Evolutionary conservation across 2,113 vertebrate genomes (phyloP), one percentile per base, ranked within the genome.

Genomic region (Erpornis zantholeuca): DNA sequence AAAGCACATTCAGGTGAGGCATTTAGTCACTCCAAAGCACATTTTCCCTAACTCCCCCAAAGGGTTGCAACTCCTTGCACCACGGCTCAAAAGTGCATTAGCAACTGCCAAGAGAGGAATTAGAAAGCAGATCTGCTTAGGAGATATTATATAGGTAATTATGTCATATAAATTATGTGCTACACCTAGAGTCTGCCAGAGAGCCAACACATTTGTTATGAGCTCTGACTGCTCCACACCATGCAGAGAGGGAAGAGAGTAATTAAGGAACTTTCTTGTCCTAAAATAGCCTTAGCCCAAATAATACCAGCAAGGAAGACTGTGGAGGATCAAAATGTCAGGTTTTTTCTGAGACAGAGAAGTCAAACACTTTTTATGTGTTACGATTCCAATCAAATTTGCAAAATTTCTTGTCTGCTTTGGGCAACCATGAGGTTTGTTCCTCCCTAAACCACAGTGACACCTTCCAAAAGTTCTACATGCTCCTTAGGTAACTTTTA

Each of bases 1-100:
- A n/a, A n/a, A n/a, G n/a, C n/a, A n/a, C n/a, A 22, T 5, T 6
- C 42, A 54, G 0, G 3, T 19, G 54, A 18, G 15, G 9, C 25
- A 12, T 42, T 73, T 27, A 88, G 60, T 45, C 33, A 36, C 45
- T 56, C 40, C 77, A 73, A 69, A 7, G 22, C 20, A 33, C 21
- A 4, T 54, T 63, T 81, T 35, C 42, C 28, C 33, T 68, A 60
- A 60, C 60, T n/a, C n/a, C 40, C 16, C 10, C 12, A 22, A 59
- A 57, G 60, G 59, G 60, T 47, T 64, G 22, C 22, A 36, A 23
- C 23, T 68, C 23, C 13, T 69, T 57, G 25, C 33, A 10, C 21
- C 7, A 4, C 1, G 11, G 35, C 33, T 75, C 9, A 81, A 35
- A 82, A 47, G 38, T 54, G 19, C 10, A 21, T 42, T 29, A 71